Evolutionary conservation across 2,797 vertebrate species (phyloP), one percentile per base, ranked within the genome.

Genomic region (Lagodon rhomboides): DNA sequence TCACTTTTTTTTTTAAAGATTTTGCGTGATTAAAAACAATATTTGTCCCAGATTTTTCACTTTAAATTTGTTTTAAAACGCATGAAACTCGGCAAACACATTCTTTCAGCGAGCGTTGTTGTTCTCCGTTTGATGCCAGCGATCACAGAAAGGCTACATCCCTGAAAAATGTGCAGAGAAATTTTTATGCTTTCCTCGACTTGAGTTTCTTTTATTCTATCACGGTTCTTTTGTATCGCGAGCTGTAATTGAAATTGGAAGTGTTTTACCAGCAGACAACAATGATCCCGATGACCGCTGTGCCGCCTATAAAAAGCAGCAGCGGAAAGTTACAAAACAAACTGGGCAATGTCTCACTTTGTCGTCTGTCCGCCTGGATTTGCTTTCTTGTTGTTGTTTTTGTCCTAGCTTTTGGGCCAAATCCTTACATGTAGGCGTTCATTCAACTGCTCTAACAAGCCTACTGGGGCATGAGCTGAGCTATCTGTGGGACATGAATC

Each of bases 391-490:
- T 91, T 91, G 86, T 90, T 94, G 86, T 93, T 92, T 91, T 91
- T 87, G 87, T 91, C 83, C 77, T 80, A 73, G 85, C 86, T 92
- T 92, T 92, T 91, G 87, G 90, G 89, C 84, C 88, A 87, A 86
- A 91, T 88, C 87, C 82, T 86, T 87, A 91, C 91, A 93, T 93
- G 90, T 90, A 90, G 88, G 85, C 92, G 76, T 89, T 89, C 89
- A 89, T 93, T 93, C 91, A 92, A 53, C 89, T 91, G 89, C 90
- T 91, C 85, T 93, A 93, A 94, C 92, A 94, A 92, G 91, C 91
- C 93, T 90, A 89, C 90, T 91, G 92, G 92, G 92, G 90, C 91
- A 86, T 92, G 89, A 90, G 91, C 91, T 78, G 91, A 88, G 87
- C 85, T 92, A 87, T 94, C 91, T 91, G 91, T 87, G 91, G 92